Conservation (phyloP, 2,113 vertebrate species). For the Thermophis baileyi region DNA sequence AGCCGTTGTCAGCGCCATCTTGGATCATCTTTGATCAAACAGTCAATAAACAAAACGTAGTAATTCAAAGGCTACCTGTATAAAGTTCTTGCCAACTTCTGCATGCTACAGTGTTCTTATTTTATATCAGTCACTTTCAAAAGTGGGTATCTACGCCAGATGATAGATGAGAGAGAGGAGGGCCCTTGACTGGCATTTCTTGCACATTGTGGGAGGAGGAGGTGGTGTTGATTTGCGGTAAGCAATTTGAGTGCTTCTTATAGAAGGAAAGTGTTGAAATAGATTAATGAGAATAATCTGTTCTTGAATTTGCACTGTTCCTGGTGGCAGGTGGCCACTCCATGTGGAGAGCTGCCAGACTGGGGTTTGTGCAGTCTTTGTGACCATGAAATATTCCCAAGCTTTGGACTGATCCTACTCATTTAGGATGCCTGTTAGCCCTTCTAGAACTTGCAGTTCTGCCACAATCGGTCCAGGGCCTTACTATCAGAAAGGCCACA, state of each 20-base stretch:
- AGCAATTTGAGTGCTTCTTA: background rate
- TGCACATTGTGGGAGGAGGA: background rate
- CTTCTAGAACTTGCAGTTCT: background rate
- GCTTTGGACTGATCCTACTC: background rate
- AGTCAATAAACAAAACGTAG: background rate
- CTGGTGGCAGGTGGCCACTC: background rate
- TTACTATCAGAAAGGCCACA: background rate
- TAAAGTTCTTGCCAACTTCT: background rate
- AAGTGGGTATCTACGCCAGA: background rate
- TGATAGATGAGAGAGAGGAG: background rate
- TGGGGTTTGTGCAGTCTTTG: background rate
- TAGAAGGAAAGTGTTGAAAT: background rate
- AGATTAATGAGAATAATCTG: background rate
- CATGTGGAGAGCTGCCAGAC: background rate
- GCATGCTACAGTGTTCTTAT: background rate
- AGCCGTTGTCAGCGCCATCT: too few relatives aligned
- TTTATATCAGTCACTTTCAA: background rate
- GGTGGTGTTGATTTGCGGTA: background rate
- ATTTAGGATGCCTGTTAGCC: background rate
- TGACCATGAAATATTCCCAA: background rate
- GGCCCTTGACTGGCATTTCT: background rate
- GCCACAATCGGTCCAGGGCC: background rate
- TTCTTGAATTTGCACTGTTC: background rate
- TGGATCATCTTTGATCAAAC: too few relatives aligned
- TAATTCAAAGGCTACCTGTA: background rate